Base-by-base conservation (phyloP, 2,797 vertebrate genomes). In the Chelmon rostratus region DNA sequence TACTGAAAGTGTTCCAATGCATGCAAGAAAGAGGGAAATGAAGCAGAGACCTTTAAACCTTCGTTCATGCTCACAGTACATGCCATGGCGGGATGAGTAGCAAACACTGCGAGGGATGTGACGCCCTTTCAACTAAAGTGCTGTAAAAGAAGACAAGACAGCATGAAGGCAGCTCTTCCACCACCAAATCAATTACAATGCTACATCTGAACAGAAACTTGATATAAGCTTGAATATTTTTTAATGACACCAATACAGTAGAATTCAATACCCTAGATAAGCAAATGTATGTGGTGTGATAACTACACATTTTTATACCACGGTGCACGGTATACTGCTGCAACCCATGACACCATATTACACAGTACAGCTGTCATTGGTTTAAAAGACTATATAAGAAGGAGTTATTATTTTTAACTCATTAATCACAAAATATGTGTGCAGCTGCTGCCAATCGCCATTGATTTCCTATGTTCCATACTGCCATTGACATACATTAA, bases 91-190 rank as follows among this genome's bases (percentile, higher is more conserved):
- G 75, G 81, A 49, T 31, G 77, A 86, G 79, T 2, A 70, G 78
- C 78, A 79, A 77, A 84, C 64, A 74, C 79, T 56, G 80, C 23
- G 1, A 74, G 33, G 50, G 64, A 28, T 42, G 73, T 16, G 71
- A 61, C 16, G 81, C 66, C 58, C 57, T 64, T 58, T 89, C 81
- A 79, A 62, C 71, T 90, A 91, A 75, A 80, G 71, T 10, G 78
- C 92, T 92, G 90, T 35, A 71, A 86, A 75, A 88, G 58, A 87
- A 82, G 61, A 93, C 71, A 89, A 76, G 78, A 87, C 50, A 86
- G 35, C 11, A 25, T 93, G 66, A 91, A 56, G 37, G 54, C 42
- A 81, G 33, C 33, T 65, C 13, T 10, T 42, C 18, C 2, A 59
- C 5, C 11, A 72, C 28, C n/a, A n/a, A n/a, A n/a, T n/a, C n/a